phyloP scores from a whole-genome alignment of 2,797 vertebrate genomes.

The Gymnoscopelus microlampas region DNA sequence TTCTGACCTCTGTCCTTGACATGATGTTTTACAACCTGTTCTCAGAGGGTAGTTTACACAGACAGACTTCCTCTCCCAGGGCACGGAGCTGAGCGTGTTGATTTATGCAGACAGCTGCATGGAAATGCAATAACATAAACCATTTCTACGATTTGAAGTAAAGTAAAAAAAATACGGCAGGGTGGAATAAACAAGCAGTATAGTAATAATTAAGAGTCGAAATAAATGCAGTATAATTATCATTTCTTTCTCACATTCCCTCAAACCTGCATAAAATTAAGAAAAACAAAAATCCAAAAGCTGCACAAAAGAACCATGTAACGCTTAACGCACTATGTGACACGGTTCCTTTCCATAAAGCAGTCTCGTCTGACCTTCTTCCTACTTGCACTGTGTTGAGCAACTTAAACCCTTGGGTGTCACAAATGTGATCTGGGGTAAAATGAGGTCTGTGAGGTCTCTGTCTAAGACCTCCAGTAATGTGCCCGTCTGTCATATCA shows the following conservation, averaged over 20 bases:
- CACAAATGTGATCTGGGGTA: constrained; percentile 48
- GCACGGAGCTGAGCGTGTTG: constrained; percentile 23
- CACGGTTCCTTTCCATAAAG: constrained; percentile 20
- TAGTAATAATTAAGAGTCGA: not conserved
- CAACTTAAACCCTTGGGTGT: constrained; percentile 40
- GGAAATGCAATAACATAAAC: constrained; percentile 24
- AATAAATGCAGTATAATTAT: not conserved
- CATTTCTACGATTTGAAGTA: constrained; percentile 37
- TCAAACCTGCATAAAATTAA: not conserved
- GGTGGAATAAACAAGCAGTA: not conserved
- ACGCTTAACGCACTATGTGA: not conserved
- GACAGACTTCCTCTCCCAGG: constrained; percentile 33
- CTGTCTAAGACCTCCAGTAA: constrained; percentile 47
- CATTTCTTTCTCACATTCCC: not conserved
- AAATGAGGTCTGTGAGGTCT: constrained; percentile 35
- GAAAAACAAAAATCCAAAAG: not conserved
- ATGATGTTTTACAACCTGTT: constrained; percentile 13
- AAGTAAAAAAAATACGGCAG: constrained; percentile 23
- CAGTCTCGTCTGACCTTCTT: constrained; percentile 35
- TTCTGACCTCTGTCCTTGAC: constrained; percentile 23
- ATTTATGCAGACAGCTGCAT: constrained; percentile 56
- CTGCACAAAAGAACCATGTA: constrained; percentile 4
- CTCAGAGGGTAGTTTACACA: constrained; percentile 10
- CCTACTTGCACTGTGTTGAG: constrained; percentile 31
- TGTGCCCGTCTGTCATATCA: constrained; percentile 34